Evolutionary conservation across 2,888 invertebrate genomes (phyloP).

Genomic region (Leptinotarsa tumamoca): DNA sequence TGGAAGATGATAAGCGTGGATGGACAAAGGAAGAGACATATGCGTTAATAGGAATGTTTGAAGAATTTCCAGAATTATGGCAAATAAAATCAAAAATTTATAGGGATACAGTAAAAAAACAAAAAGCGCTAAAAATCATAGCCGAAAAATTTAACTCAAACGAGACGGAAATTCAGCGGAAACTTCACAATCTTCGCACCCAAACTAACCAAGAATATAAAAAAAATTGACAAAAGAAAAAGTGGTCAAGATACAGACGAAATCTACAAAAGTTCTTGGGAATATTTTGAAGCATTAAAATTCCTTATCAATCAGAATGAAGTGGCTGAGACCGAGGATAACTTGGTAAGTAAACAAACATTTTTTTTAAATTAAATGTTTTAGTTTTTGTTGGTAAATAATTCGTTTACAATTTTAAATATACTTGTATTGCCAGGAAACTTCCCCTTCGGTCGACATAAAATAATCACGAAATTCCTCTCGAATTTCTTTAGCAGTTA

Average conservation of each 20-base stretch:
- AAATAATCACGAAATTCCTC: not conserved
- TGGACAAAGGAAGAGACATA: no score
- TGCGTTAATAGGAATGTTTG: no score
- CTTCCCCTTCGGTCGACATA: not conserved
- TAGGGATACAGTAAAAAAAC: slow-evolving; percentile 7
- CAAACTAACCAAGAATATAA: not conserved
- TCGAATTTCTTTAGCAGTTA: not conserved
- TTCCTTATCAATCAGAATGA: not conserved
- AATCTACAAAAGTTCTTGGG: not conserved
- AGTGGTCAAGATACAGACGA: not conserved
- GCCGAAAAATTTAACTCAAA: slow-evolving; percentile 2
- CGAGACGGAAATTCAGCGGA: slow-evolving; percentile 6
- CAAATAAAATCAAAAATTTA: not conserved
- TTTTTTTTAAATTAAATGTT: no score
- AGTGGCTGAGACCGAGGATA: not conserved
- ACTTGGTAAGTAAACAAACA: not conserved
- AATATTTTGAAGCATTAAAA: no score
- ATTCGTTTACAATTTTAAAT: not conserved
- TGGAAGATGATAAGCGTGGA: no score
- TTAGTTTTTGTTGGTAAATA: not conserved
- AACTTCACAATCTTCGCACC: slow-evolving; percentile 3
- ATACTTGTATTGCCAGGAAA: not conserved
- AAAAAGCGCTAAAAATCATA: not conserved
- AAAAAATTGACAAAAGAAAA: not conserved
- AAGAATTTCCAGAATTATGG: not conserved